Base-by-base conservation (phyloP, 37 sponge, comb jelly and placozoan species). In the Ephydatia muelleri region DNA sequence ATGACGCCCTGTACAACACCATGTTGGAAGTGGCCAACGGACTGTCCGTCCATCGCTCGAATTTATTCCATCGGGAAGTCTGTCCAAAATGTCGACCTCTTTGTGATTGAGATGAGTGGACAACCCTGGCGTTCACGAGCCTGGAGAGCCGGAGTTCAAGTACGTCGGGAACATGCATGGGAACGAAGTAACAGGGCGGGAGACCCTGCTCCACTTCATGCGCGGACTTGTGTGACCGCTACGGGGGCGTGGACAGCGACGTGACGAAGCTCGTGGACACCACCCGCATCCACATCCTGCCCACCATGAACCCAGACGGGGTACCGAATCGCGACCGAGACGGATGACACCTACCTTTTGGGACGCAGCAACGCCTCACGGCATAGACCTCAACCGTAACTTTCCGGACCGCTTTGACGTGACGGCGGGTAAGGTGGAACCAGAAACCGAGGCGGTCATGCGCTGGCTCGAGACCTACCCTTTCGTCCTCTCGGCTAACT, bases 141-240 rank as follows among this genome's bases (percentile, higher is more conserved):
- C 94, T 3, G 92, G 93, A 33, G 95, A 97, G 74, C 99, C 99
- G 13, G 99, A 98, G 75, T 93, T 98, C 82, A 94, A 94, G 70
- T 98, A 98, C 81, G 68, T 98, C 14, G 99, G 88, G 2, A 98
- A 96, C 78, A 98, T 98, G 97, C 99, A 98, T 81, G 99, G 99
- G 27, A 98, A 98, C 77, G 99, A 98, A 47, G 97, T 98, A 5
- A 95, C 95, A 26, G 95, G 99, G 21, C 77, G 99, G 67, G 97
- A 97, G 69, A 93, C 96, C 16, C 95, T 98, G 5, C 86, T 98
- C 26, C 87, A 91, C 36, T 85, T 98, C 31, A 86, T 89, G n/a
- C 76, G 86, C n/a, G 40, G 84, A 92, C 79, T 81, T 98, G 38
- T 96, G 93, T 75, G 82, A 86, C 66, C 84, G 92, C 70, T 98